Conservation (phyloP, 2,888 invertebrate species). For the Caenorhabditis angaria region DNA sequence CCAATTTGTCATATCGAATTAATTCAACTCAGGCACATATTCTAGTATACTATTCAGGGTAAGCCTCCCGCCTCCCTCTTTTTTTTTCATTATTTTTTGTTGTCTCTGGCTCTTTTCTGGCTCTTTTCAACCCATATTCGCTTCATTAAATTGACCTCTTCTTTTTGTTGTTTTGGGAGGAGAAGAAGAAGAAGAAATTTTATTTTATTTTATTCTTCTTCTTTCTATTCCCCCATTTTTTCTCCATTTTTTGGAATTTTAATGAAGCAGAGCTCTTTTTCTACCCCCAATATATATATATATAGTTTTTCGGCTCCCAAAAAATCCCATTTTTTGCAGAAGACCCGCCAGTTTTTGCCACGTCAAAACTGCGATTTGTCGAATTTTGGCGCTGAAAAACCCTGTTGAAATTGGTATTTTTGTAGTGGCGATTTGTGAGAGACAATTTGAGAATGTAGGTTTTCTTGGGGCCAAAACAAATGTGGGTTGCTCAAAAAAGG, state of each 20-base stretch:
- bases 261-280: neutral
- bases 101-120: neutral
- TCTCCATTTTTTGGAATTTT: neutral
- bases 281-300: neutral
- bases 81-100: neutral
- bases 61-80: neutral
- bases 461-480: too few species aligned
- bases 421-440: neutral
- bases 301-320: too few species aligned
- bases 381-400: conserved; percentile 1
- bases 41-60: conserved; percentile 24
- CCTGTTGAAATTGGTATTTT: neutral
- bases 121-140: neutral
- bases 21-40: conserved; percentile 29
- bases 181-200: neutral
- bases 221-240: neutral
- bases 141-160: conserved; percentile 11
- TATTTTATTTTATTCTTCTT: conserved; percentile 10
- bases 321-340: neutral
- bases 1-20: conserved; percentile 4
- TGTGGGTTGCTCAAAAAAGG: too few species aligned
- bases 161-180: neutral
- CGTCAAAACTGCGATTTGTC: conserved; percentile 9
- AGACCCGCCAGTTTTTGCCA: conserved; percentile 8
- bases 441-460: neutral